phyloP scores from a whole-genome alignment of 2,113 vertebrate genomes.

The Chloropsis hardwickii region DNA sequence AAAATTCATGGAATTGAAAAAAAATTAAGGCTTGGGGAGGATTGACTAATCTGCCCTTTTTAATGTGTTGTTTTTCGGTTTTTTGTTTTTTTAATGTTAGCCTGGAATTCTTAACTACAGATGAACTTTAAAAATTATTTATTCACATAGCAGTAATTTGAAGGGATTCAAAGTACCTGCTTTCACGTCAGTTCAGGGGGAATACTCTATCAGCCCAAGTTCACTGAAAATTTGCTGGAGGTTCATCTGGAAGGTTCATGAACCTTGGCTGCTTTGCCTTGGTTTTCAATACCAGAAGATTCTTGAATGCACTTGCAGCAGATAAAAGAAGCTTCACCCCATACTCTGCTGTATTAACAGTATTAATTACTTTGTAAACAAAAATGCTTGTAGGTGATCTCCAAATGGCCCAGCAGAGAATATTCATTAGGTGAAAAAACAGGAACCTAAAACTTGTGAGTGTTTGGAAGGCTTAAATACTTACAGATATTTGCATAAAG shows the following conservation, averaged over 20 bases:
- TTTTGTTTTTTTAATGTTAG: background rate
- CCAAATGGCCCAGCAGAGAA: background rate
- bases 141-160: background rate
- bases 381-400: background rate
- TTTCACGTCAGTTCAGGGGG: background rate
- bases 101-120: background rate
- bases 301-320: background rate
- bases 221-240: background rate
- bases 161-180: background rate
- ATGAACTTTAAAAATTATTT: background rate
- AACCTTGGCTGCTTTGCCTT: background rate
- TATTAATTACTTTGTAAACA: constrained; percentile 25
- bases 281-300: background rate
- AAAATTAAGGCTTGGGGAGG: background rate
- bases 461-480: constrained; percentile 19
- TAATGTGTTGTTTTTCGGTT: background rate
- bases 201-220: background rate
- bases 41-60: background rate
- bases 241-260: background rate
- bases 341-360: background rate
- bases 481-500: constrained; percentile 14
- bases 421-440: constrained; percentile 3
- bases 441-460: background rate
- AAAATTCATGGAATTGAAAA: background rate
- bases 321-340: background rate